Evolutionary conservation across 2,888 invertebrate species (phyloP).

Genomic region (Hypena proboscidalis): DNA sequence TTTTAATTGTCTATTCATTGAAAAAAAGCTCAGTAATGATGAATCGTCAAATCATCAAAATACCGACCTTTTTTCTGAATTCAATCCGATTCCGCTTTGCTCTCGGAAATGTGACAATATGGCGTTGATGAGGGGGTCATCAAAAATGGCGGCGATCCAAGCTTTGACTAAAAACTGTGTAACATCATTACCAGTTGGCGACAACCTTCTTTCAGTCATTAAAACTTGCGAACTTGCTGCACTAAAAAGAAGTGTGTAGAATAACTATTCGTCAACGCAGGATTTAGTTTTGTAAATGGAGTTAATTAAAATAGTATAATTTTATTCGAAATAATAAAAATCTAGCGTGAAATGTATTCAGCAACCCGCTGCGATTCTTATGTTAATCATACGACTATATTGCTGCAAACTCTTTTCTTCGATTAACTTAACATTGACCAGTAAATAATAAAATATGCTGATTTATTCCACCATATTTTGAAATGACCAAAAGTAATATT

Average conservation of each 20-base stretch:
- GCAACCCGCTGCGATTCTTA: too few species aligned
- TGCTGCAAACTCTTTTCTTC: too few species aligned
- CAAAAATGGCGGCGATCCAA: constrained; percentile 14
- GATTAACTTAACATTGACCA: too few species aligned
- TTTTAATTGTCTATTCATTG: too few species aligned
- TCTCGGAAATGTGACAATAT: constrained; percentile 19
- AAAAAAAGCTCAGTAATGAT: too few species aligned
- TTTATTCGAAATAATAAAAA: too few species aligned
- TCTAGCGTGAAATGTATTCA: too few species aligned
- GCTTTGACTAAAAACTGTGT: constrained; percentile 21
- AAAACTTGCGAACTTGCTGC: constrained; percentile 22
- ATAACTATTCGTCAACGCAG: constrained; percentile 17
- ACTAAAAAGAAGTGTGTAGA: constrained; percentile 13
- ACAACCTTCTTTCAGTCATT: constrained; percentile 34
- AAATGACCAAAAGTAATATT: too few species aligned
- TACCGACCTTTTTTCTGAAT: neutral
- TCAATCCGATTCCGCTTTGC: constrained; percentile 16
- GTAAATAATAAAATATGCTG: too few species aligned
- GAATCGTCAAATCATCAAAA: neutral
- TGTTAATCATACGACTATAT: too few species aligned
- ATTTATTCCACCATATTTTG: too few species aligned
- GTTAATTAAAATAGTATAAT: too few species aligned
- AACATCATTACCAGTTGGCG: constrained; percentile 23
- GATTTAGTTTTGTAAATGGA: neutral
- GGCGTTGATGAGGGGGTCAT: constrained; percentile 17